Evolutionary conservation across 2,888 invertebrate genomes (phyloP), one percentile per base, ranked within the genome.

Genomic region (Geophilus truncorum): DNA sequence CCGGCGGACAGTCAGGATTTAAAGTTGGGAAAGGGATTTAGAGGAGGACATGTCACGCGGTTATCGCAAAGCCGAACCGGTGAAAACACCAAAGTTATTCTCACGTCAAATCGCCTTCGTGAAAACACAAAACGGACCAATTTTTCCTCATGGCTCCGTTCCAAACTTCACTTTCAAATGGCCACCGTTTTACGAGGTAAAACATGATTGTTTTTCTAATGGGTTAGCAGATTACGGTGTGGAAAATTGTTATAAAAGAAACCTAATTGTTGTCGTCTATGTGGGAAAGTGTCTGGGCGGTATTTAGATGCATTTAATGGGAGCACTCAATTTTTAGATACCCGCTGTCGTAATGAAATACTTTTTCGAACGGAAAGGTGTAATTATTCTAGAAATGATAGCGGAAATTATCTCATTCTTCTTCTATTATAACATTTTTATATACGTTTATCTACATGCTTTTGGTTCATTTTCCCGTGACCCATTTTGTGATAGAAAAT

Each of bases 111-210:
- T 80, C n/a, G 36, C 76, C 1, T 80, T 80, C 30, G 80, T 80
- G 34, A 34, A 76, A 21, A 80, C 80, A 18, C 80, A 80, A 25
- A 80, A 80, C 21, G 80, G 80, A 0, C 80, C 80, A 1, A 36
- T 80, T 21, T 80, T 80, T 40, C 80, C 80, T 3, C 80, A 80
- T 36, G 80, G 80, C 12, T 80, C 80, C 1, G 76, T 32, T 15
- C 80, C 80, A 34, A 40, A 32, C 30, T 80, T 80, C 23, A 80
- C 80, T n/a, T 80, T 80, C 76, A 80, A 80, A 36, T 80, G 80
- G 80, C 80, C 80, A 21, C 80, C 80, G 4, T 80, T 36, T 40
- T 70, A 75, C 18, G 45, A 28, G 78, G 78, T 78, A 45, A 78
- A 70, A 70, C 5, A 28, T n/a, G n/a, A n/a, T n/a, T n/a, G n/a